Base-by-base conservation (phyloP, 2,797 vertebrate species). In the Eurystomus glaucurus region DNA sequence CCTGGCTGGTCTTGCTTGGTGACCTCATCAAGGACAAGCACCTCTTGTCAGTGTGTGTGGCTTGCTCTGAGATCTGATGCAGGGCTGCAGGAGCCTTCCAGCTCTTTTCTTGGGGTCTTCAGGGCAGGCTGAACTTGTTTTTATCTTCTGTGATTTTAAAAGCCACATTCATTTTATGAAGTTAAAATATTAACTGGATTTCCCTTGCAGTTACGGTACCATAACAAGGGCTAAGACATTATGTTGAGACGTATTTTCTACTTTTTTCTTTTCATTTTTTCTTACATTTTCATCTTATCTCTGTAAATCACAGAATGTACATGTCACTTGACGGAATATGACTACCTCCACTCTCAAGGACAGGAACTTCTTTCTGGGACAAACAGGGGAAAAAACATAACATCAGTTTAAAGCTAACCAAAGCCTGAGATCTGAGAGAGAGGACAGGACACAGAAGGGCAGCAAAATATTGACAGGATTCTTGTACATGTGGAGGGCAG, bases 1-100 rank as follows among this genome's bases (percentile, higher is more conserved):
- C 57, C 55, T 52, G 45, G 17, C 29, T 81, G 55, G 25, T 28
- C 55, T 55, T 48, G 5, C 72, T 31, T 41, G 37, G 14, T 58
- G 54, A 87, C 29, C 70, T 76, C 0, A 0, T 28, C 45, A 54
- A 70, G 23, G 60, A 26, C 2, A 8, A 90, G 64, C 1, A 2
- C n/a, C 31, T 64, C 17, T 0, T 61, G 35, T 31, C 58, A 60
- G 22, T 1, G 0, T n/a, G 20, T 14, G 5, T 31, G 37, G 10
- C 48, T 54, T 39, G 39, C 26, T 51, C 52, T 68, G 35, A 45
- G 37, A 43, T 11, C 21, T n/a, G 33, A 60, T 14, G 11, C 29
- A 76, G 33, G 35, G 60, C 20, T 52, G 37, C 31, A 65, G 45
- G 41, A 72, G 23, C 29, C 31, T 82, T 77, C 35, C 69, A 88